Percentiles rank a stretch among this genome's conserved stretches.
phyloP scores from a whole-genome alignment of 2,797 vertebrate genomes.

The Eupleurogrammus muticus region DNA sequence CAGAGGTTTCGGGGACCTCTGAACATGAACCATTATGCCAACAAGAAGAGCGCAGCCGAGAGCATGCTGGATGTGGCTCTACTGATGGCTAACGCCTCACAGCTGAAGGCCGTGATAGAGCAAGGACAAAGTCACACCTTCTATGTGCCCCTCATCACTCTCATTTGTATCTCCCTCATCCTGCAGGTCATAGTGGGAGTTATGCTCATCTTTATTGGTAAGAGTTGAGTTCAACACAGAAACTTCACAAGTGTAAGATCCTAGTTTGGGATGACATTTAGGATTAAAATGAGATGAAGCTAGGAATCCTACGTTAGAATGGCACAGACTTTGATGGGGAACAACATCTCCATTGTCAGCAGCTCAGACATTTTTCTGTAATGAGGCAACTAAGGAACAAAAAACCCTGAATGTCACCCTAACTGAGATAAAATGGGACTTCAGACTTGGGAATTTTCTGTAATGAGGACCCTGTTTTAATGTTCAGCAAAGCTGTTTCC shows the following conservation, averaged over 20 bases:
- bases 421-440: too few relatives aligned
- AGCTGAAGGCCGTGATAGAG: slow-evolving; percentile 93
- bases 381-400: too few relatives aligned
- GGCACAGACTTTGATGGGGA: too few relatives aligned
- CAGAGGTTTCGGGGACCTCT: slow-evolving; percentile 70
- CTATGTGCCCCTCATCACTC: slow-evolving; percentile 87
- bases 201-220: slow-evolving; percentile 96
- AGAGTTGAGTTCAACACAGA: slow-evolving; percentile 57
- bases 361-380: too few relatives aligned
- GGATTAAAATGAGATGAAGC: too few relatives aligned
- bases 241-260: neutral
- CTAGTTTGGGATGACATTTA: too few relatives aligned
- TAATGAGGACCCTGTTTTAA: neutral
- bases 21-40: slow-evolving; percentile 97
- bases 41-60: slow-evolving; percentile 97
- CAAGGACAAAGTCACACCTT: slow-evolving; percentile 88
- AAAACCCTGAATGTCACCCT: too few relatives aligned
- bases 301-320: too few relatives aligned
- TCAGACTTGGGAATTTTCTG: too few relatives aligned
- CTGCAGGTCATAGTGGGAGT: slow-evolving; percentile 92
- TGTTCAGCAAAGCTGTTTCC: neutral
- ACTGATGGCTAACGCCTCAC: slow-evolving; percentile 97
- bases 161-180: slow-evolving; percentile 92
- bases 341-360: too few relatives aligned
- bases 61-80: slow-evolving; percentile 98